Base-by-base conservation (phyloP, 2,797 vertebrate species). In the Pagetopsis macropterus region DNA sequence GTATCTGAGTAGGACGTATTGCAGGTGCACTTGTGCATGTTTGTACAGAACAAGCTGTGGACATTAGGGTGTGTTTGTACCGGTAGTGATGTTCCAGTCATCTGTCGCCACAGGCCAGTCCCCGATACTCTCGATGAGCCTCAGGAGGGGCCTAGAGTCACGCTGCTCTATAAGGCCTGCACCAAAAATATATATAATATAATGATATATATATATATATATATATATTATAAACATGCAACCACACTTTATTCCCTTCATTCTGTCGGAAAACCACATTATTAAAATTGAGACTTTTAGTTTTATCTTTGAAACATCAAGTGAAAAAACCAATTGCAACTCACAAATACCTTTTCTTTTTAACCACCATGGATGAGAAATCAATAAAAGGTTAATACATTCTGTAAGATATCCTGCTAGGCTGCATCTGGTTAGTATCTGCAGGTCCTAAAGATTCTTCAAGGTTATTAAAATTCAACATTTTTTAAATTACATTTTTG, bases 51-150 rank as follows among this genome's bases (percentile, higher is more conserved):
- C 13, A 63, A 64, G 44, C 50, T 54, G 54, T n/a, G 55, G 63
- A 68, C 37, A 51, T 49, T 60, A 33, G 62, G 64, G 33, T 50
- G 71, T 64, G 68, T 70, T 72, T 57, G 65, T 94, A 98, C 98
- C 97, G 89, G 90, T 72, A 8, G 93, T 95, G 75, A 87, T 68
- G 52, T 92, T 96, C 98, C 98, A 99, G 85, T 94, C 94, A 63
- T 94, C 93, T 49, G 92, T 96, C 59, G 96, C 94, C 82, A 98
- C 96, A 1, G 98, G 98, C 98, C 98, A 99, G 67, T 96, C 96
- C 65, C 98, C 97, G 16, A 97, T 88, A 12, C 82, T 72, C 5
- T 92, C 89, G 21, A 99, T 89, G 86, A 96, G 94, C 70, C 92
- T 91, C 64, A 98, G 90, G 55, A 99, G 95, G 33, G 98, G 98